Conservation (phyloP, 2,888 invertebrate genomes). For the Pycnomerus fuliginosus region DNA sequence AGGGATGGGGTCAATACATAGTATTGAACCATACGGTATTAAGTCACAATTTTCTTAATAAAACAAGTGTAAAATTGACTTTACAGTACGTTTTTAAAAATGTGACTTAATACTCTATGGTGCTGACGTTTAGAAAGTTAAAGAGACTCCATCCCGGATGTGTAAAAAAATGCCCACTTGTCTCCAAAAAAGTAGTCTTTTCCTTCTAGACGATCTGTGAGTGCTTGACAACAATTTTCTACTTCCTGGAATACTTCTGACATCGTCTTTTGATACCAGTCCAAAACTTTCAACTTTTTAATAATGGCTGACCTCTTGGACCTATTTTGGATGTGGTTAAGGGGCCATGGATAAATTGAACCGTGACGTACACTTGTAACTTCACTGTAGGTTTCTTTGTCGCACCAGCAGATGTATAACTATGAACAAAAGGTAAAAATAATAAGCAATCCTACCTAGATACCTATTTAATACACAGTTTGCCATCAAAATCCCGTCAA, state of each 20-base stretch:
- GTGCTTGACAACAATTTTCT: constrained; percentile 82
- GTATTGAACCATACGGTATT: too few relatives aligned
- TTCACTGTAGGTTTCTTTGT: constrained; percentile 73
- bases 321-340: constrained; percentile 79
- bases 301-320: constrained; percentile 70
- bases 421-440: constrained; percentile 51
- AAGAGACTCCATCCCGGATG: too few relatives aligned
- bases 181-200: constrained; percentile 81
- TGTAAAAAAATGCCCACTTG: constrained; percentile 60
- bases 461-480: too few relatives aligned
- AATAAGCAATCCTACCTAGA: too few relatives aligned
- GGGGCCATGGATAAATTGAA: constrained; percentile 90
- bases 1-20: too few relatives aligned
- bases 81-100: too few relatives aligned
- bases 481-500: too few relatives aligned
- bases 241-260: constrained; percentile 78
- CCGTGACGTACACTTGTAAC: constrained; percentile 85
- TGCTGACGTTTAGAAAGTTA: too few relatives aligned
- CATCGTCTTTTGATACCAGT: constrained; percentile 78
- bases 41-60: too few relatives aligned
- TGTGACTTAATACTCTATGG: too few relatives aligned
- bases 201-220: constrained; percentile 80
- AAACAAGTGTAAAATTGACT: too few relatives aligned
- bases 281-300: constrained; percentile 72
- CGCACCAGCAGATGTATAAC: constrained; percentile 86